Percentiles rank a stretch among this genome's conserved stretches.
Conservation (phyloP, 2,797 vertebrate genomes). For the Anas bernieri region DNA sequence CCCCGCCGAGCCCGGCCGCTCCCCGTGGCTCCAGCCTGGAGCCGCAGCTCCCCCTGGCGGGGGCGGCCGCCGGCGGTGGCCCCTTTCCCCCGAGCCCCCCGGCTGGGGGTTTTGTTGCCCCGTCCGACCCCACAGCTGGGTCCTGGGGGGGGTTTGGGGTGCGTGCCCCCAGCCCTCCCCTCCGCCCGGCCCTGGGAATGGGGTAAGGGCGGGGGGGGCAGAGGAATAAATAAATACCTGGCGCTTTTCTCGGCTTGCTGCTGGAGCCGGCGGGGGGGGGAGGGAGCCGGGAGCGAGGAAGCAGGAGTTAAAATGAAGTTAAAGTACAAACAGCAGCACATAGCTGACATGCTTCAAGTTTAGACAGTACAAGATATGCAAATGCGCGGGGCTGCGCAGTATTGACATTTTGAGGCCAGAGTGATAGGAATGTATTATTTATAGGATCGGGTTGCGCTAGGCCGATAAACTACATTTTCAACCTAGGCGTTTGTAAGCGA, state of each 20-base stretch:
- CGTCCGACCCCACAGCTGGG: not conserved
- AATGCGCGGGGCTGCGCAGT: conserved; percentile 51
- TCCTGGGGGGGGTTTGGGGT: too few relatives aligned
- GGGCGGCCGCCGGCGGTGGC: not conserved
- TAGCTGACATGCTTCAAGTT: conserved; percentile 76
- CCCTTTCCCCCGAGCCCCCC: too few relatives aligned
- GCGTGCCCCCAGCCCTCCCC: not conserved
- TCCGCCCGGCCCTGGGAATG: not conserved
- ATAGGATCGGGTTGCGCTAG: conserved; percentile 68
- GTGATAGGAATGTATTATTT: conserved; percentile 79
- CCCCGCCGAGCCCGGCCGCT: too few relatives aligned
- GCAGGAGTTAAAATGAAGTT: conserved; percentile 66
- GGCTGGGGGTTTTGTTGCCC: not conserved
- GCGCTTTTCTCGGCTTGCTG: not conserved
- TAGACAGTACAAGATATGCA: conserved; percentile 73
- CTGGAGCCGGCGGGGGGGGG: not conserved
- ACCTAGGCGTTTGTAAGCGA: conserved; percentile 23
- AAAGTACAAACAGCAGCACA: conserved; percentile 70
- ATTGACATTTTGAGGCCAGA: conserved; percentile 79
- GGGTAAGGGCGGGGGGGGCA: not conserved
- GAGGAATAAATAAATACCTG: conserved; percentile 5
- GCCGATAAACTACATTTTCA: conserved; percentile 62
- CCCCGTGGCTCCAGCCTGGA: not conserved
- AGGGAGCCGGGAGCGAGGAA: not conserved
- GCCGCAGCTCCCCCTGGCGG: conserved; percentile 21